Evolutionary conservation across 1,140 invertebrate species (phyloP), one percentile per base, ranked within the genome.

Genomic region (Drosophila navojoa): DNA sequence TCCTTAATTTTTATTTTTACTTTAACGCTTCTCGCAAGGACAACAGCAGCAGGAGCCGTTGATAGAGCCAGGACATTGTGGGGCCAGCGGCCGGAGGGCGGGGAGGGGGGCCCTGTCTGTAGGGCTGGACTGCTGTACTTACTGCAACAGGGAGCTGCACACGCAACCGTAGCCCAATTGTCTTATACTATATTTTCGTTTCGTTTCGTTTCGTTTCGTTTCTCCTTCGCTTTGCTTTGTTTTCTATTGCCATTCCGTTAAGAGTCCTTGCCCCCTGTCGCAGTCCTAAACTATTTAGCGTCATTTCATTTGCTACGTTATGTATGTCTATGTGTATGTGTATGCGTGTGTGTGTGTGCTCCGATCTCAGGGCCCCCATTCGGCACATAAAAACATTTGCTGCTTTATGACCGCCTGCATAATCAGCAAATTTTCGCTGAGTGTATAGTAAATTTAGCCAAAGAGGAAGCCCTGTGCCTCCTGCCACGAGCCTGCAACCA

Each of bases 1-100:
- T 91, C 90, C 90, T 91, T 91, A 91, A 91, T 91, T 91, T 91
- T 91, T 91, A 91, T 91, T 85, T 86, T 78, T 77, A 85, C 86
- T 90, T 91, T 89, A 79, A 87, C 82, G 82, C 82, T 87, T 82
- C 77, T 79, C 76, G 60, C 81, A 82, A 81, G 52, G 77, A 86
- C 67, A 75, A 69, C 60, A 67, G 29, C 35, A 59, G 52, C 63
- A 63, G 27, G 22, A 59, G 52, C 35, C 27, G 61, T 38, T n/a
- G 42, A 59, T 16, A 40, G 5, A 15, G 13, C 10, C 38, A 42
- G 19, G 5, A 25, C 13, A 5, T 6, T 15, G 16, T 52, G 54
- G 19, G 9, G 25, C 16, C 38, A 27, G 15, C 4, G 5, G 45
- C 4, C 19, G 16, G 1, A 35, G 25, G 27, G 40, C 7, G 11